phyloP scores from a whole-genome alignment of 2,797 vertebrate species.

The Chaetophractus vellerosus region DNA sequence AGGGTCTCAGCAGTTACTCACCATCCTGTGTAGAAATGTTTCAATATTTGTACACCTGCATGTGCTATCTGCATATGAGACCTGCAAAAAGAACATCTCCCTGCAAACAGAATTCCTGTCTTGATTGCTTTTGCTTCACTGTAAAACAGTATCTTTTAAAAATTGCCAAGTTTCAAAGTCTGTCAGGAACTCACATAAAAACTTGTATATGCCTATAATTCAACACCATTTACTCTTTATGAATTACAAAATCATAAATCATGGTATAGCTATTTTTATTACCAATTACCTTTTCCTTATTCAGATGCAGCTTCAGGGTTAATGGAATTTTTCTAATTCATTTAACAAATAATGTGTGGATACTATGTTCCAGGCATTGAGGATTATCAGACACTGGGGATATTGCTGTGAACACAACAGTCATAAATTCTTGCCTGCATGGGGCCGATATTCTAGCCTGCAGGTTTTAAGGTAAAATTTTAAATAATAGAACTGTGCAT shows the following conservation, averaged over 20 bases:
- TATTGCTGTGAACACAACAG: not conserved
- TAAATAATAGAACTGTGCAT: not conserved
- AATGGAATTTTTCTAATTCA: slow-evolving; percentile 51
- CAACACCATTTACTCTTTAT: not conserved
- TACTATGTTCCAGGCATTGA: not conserved
- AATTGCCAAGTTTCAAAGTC: not conserved
- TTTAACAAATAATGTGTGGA: not conserved
- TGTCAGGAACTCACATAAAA: not conserved
- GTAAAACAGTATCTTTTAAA: not conserved
- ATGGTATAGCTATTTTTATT: not conserved
- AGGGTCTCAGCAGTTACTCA: not conserved
- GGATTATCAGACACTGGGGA: not conserved
- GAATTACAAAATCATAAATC: slow-evolving; percentile 14
- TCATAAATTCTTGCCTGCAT: not conserved
- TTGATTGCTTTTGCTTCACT: not conserved
- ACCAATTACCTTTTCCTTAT: slow-evolving; percentile 18
- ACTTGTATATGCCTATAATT: not conserved
- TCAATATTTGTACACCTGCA: not conserved
- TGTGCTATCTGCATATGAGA: not conserved
- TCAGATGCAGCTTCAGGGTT: not conserved
- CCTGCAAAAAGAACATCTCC: not conserved
- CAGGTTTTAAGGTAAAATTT: not conserved
- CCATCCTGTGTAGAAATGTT: not conserved
- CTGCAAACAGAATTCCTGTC: not conserved
- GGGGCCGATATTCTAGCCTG: not conserved